Base-by-base conservation (phyloP, 2,797 vertebrate genomes). In the Threskiornis aethiopicus region DNA sequence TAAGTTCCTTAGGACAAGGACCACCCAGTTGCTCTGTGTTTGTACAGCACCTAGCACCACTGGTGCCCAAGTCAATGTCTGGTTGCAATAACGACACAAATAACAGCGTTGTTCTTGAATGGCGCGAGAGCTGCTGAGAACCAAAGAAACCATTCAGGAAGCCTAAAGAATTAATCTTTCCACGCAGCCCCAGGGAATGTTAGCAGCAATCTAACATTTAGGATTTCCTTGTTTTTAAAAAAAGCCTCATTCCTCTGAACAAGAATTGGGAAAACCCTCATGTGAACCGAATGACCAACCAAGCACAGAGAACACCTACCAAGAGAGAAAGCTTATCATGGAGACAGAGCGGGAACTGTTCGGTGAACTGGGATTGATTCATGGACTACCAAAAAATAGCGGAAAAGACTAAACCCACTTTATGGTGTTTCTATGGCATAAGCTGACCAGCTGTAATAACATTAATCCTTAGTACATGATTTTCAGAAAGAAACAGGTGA, bases 401-500 rank as follows among this genome's bases (percentile, higher is more conserved):
- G 0, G 59, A 89, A 92, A 93, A 80, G 7, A 31, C 22, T 79
- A 52, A 84, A 90, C 90, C 88, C 70, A 54, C 35, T 24, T 80
- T n/a, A 18, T 9, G n/a, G 57, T 39, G 75, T 75, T 82, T 57
- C 86, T 85, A 57, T 1, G 11, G 75, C 26, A 47, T 13, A 39
- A 93, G 18, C 41, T 90, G 84, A 77, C 78, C 91, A 71, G 37
- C 12, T 5, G 0, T 71, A 79, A 59, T 37, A 83, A 76, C 55
- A 33, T 25, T 87, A 47, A 96, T 69, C 39, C 58, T 76, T 61
- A 73, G 67, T 24, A 70, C 35, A 24, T 33, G 46, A 64, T 62
- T 91, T 94, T 87, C 59, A 93, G 88, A 71, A 75, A 75, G 90
- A 90, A 95, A 64, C 41, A n/a, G 81, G 78, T 73, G 70, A 72